Evolutionary conservation across 2,113 vertebrate species (phyloP), one percentile per base, ranked within the genome.

Genomic region (Chlorodrepanis virens): DNA sequence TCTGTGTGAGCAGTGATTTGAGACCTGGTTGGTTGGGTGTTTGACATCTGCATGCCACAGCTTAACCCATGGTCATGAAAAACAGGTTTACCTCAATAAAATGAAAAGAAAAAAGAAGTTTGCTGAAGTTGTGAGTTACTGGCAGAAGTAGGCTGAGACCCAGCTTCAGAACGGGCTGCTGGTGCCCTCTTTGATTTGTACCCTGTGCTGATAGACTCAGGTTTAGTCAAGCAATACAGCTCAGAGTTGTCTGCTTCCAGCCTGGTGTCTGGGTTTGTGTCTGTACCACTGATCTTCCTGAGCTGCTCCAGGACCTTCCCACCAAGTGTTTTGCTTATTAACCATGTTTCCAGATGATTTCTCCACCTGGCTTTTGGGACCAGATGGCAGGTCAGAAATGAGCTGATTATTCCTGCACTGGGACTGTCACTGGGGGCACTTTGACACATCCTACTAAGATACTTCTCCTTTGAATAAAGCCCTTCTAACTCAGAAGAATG

Each of bases 1-100:
- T 49, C 39, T 45, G 7, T 50, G 14, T 11, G 14, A 28, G 8
- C 16, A 13, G 9, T n/a, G 50, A 21, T 79, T n/a, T 25, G n/a
- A 68, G n/a, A 18, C 29, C 11, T 25, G 22, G 16, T 22, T 59
- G 14, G 9, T 19, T 31, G 22, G 14, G 28, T 16, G 14, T 37
- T 72, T 44, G 21, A 27, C 19, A 15, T 3, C 8, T 12, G 23
- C 4, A 1, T 60, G 14, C 39, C 27, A 11, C 8, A 12, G 0
- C 18, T 29, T 27, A 22, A 22, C 25, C 19, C 0, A 0, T 6
- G 9, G 39, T 31, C 16, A 7, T 23, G 23, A 69, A 40, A 78
- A 60, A 2, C 18, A 31, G 18, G 10, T 42, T 24, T 11, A 2
- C 6, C 7, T 69, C 14, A 12, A 11, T 31, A 15, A 69, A 54